Evolutionary conservation across 1,140 invertebrate species (phyloP).

Genomic region (Reticulitermes speratus): DNA sequence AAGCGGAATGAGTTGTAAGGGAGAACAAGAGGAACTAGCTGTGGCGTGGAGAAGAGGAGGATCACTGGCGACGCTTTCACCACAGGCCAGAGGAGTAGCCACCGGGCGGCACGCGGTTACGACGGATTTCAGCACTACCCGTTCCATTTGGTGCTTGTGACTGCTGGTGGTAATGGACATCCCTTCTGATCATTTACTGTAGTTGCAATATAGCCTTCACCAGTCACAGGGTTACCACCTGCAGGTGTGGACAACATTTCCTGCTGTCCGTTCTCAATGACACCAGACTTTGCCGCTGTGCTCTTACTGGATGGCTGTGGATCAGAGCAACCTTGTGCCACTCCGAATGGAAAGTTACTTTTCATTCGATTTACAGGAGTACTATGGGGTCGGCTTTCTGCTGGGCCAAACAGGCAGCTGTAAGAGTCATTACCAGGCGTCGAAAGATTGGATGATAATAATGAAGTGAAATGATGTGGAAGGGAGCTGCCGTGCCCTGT

Average conservation of each 20-base stretch:
- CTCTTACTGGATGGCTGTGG: neutral
- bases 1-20: no score
- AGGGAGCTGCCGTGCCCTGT: no score
- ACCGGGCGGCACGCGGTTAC: conserved; percentile 54
- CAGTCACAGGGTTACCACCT: conserved; percentile 53
- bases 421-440: conserved; percentile 52
- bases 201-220: conserved; percentile 43
- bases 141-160: conserved; percentile 25
- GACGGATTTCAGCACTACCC: neutral
- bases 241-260: conserved; percentile 21
- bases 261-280: neutral
- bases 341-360: conserved; percentile 39
- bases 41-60: neutral
- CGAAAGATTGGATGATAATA: no score
- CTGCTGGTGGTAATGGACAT: neutral
- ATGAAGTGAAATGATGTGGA: no score
- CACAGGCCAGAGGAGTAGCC: conserved; percentile 58
- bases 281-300: no score
- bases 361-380: conserved; percentile 45
- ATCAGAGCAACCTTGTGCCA: neutral
- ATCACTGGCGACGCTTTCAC: conserved; percentile 43
- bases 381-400: conserved; percentile 31
- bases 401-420: conserved; percentile 52
- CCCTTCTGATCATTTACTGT: conserved; percentile 24
- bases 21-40: neutral